Evolutionary conservation across 1,140 invertebrate genomes (phyloP).

Genomic region (Cyphomyrmex costatus): DNA sequence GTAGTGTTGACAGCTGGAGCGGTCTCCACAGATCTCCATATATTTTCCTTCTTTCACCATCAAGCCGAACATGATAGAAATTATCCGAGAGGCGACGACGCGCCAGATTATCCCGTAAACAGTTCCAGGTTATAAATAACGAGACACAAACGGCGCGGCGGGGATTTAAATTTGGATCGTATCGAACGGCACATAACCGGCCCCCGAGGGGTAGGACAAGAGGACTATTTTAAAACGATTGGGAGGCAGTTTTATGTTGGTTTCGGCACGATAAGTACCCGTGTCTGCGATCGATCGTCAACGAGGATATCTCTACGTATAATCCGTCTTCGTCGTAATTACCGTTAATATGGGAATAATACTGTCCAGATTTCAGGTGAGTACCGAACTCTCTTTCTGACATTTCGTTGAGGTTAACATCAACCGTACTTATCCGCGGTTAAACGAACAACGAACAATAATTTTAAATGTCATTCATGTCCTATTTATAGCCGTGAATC

Average conservation of each 20-base stretch:
- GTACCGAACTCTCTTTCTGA: slow-evolving; percentile 61
- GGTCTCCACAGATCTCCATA: not conserved
- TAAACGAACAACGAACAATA: not conserved
- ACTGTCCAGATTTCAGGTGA: slow-evolving; percentile 85
- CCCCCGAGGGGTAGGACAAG: not conserved
- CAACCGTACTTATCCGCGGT: not conserved
- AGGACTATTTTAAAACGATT: slow-evolving; percentile 71
- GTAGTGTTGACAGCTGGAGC: not conserved
- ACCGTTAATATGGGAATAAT: slow-evolving; percentile 81
- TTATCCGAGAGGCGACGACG: not conserved
- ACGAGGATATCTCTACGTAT: not conserved
- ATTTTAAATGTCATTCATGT: slow-evolving; percentile 51
- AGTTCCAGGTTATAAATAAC: slow-evolving; percentile 70
- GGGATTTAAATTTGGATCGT: slow-evolving; percentile 71
- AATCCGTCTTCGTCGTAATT: not conserved
- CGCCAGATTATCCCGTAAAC: slow-evolving; percentile 37
- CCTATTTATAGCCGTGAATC: slow-evolving; percentile 34
- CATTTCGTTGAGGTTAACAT: slow-evolving; percentile 58
- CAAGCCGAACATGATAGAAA: slow-evolving; percentile 7
- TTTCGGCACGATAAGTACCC: slow-evolving; percentile 21
- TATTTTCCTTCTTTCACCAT: not conserved
- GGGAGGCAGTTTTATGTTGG: slow-evolving; percentile 57
- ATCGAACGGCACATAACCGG: slow-evolving; percentile 22
- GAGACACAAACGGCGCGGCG: slow-evolving; percentile 45
- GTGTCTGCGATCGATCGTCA: not conserved